Evolutionary conservation across 2,113 vertebrate species (phyloP).

Genomic region (Sturnus vulgaris): DNA sequence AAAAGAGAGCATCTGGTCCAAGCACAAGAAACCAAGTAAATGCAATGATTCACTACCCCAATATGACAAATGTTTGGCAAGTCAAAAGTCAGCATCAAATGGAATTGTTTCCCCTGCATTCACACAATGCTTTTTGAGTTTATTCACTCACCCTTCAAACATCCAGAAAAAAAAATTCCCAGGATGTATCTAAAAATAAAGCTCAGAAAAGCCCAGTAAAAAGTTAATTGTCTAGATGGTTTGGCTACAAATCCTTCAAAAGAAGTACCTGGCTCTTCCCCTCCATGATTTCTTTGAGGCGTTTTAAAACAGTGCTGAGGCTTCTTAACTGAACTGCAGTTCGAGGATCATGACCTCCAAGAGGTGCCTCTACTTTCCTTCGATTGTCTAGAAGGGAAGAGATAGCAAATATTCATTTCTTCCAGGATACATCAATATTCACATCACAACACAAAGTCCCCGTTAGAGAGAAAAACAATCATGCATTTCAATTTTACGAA

Average conservation of each 20-base stretch:
- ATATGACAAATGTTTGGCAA: not conserved
- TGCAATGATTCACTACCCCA: not conserved
- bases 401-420: not conserved
- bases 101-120: not conserved
- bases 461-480: not conserved
- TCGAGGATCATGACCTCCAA: conserved; percentile 91
- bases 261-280: conserved; percentile 94
- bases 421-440: not conserved
- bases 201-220: not conserved
- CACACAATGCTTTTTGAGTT: not conserved
- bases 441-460: not conserved
- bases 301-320: conserved; percentile 90
- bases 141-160: not conserved
- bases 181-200: not conserved
- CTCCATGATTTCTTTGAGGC: conserved; percentile 99
- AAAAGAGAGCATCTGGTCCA: not conserved
- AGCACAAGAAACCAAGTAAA: not conserved
- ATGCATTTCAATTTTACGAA: not conserved
- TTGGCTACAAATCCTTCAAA: not conserved
- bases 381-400: conserved; percentile 78
- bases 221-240: not conserved
- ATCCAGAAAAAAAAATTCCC: not conserved
- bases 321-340: conserved; percentile 94
- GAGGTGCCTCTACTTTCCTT: conserved; percentile 85
- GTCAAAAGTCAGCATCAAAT: not conserved